These are phyloP conservation scores for Thereuonema tuberculata DNA, from an alignment of 1,140 invertebrate species.

Conservation along the genomic window DNA sequence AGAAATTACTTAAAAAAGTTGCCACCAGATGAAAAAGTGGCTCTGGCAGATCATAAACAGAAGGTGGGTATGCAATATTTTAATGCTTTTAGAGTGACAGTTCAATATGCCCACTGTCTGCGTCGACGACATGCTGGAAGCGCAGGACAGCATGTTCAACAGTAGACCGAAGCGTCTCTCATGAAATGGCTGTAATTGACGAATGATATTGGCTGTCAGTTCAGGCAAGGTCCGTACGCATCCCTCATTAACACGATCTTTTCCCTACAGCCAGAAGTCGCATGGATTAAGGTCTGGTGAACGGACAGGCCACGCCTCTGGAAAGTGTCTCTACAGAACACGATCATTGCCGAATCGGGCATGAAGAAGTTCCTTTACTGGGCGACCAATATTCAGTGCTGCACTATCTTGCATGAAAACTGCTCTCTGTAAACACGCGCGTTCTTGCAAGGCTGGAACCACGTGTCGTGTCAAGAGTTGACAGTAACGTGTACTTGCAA, in stretches of 20 bases:
- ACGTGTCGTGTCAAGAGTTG: neutral
- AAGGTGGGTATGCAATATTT: neutral
- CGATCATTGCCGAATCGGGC: neutral
- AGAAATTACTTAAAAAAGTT: too few species aligned
- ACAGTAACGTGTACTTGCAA: conserved; percentile 1
- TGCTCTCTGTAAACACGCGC: conserved; percentile 1
- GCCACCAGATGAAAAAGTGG: too few species aligned
- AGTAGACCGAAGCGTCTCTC: neutral
- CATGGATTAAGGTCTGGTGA: neutral
- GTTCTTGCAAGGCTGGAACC: conserved; percentile 6
- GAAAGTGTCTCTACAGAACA: neutral
- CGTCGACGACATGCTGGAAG: neutral
- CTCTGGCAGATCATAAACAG: too few species aligned
- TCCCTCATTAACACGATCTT: neutral
- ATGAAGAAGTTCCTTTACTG: neutral
- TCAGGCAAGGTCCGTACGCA: neutral
- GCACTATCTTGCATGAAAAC: conserved; percentile 9
- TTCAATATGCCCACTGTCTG: neutral
- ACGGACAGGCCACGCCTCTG: neutral
- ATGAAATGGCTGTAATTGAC: neutral
- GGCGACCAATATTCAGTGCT: neutral
- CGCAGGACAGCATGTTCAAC: neutral
- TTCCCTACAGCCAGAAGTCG: neutral
- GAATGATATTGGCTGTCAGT: neutral
- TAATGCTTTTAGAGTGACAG: neutral